Percentiles rank a stretch among this genome's conserved stretches.
Conservation (phyloP, 2,888 invertebrate species). For the Chrysina gloriosa region DNA sequence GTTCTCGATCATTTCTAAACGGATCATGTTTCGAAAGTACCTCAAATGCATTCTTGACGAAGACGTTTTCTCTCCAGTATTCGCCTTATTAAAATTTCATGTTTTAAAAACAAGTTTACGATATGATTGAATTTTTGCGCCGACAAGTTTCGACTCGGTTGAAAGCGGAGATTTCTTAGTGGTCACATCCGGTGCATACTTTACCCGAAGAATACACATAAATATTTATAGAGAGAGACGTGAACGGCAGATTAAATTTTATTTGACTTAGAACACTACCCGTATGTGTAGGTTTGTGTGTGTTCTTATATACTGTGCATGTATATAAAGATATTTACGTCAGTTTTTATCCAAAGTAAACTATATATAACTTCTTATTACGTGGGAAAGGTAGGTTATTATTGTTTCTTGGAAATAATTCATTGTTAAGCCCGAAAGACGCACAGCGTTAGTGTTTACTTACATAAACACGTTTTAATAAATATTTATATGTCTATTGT, state of each 20-base stretch:
- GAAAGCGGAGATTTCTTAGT: slow-evolving; percentile 33
- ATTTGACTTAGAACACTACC: slow-evolving; percentile 28
- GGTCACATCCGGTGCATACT: slow-evolving; percentile 52
- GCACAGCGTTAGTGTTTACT: too few species aligned
- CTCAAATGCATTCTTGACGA: slow-evolving; percentile 19
- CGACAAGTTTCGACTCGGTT: slow-evolving; percentile 38
- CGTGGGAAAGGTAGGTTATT: too few species aligned
- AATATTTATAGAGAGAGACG: slow-evolving; percentile 51
- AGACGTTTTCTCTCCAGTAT: slow-evolving; percentile 5
- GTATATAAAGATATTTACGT: background rate
- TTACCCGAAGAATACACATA: slow-evolving; percentile 50
- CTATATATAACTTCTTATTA: too few species aligned
- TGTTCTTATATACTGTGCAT: background rate
- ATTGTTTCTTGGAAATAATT: too few species aligned
- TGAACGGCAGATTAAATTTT: slow-evolving; percentile 46
- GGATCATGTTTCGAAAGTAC: background rate
- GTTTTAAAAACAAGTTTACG: slow-evolving; percentile 40
- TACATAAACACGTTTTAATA: too few species aligned
- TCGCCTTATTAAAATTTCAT: slow-evolving; percentile 43
- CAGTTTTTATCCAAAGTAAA: too few species aligned
- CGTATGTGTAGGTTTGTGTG: slow-evolving; percentile 1
- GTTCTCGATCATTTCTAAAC: slow-evolving; percentile 4
- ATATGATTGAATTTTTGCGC: slow-evolving; percentile 38
- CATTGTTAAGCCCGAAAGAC: too few species aligned
- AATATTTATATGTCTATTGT: too few species aligned